phyloP scores from a whole-genome alignment of 1,140 invertebrate species.

The Delia radicum region DNA sequence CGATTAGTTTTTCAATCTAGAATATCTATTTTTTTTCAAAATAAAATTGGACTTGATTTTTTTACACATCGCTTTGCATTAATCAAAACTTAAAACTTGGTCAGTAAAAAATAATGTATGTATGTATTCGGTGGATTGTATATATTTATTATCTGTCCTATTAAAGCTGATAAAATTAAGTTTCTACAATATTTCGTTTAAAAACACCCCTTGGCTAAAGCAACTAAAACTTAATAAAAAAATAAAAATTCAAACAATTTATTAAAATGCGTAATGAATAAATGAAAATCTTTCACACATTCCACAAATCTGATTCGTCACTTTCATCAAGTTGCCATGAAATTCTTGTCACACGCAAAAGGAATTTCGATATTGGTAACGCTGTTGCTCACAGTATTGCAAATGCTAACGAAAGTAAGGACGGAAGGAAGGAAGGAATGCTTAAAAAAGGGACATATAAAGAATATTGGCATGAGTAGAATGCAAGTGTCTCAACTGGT shows the following conservation, averaged over 20 bases:
- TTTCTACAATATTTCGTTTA: too few relatives aligned
- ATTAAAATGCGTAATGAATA: conserved; percentile 1
- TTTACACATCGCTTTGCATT: too few relatives aligned
- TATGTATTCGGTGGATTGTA: too few relatives aligned
- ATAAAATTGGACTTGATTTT: too few relatives aligned
- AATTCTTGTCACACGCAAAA: conserved; percentile 42
- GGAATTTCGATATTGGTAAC: conserved; percentile 30
- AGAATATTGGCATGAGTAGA: conserved; percentile 33
- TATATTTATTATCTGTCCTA: too few relatives aligned
- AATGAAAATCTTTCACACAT: conserved; percentile 2
- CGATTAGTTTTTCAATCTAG: too few relatives aligned
- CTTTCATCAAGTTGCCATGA: conserved; percentile 39
- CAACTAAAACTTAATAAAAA: too few relatives aligned
- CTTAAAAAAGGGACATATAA: background rate
- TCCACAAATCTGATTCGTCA: conserved; percentile 46
- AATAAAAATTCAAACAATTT: background rate
- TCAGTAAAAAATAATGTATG: too few relatives aligned
- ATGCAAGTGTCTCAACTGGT: conserved; percentile 30
- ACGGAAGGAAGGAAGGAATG: background rate
- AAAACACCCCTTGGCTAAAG: too few relatives aligned
- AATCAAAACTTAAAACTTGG: too few relatives aligned
- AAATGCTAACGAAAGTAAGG: conserved; percentile 8
- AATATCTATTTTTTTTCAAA: too few relatives aligned
- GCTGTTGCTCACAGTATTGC: background rate
- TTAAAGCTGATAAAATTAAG: too few relatives aligned